Evolutionary conservation across 1,140 invertebrate genomes (phyloP), one percentile per base, ranked within the genome.

Genomic region (Argopecten irradians): DNA sequence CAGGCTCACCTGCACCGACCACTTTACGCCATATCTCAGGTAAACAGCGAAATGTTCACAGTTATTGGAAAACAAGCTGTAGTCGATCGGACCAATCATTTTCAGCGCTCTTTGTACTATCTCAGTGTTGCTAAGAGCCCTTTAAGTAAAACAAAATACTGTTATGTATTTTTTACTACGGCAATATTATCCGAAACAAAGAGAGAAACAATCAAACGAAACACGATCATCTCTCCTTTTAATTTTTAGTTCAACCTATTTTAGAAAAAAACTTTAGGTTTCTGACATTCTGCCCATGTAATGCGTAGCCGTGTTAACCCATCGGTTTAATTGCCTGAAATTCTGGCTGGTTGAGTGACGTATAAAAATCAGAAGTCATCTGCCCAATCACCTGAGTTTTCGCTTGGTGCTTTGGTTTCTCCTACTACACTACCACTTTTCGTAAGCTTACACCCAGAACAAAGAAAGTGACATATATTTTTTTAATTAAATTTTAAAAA

Each of bases 11-110:
- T 93, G 92, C 55, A 92, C 88, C 34, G 92, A 92, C 86, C 89
- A 87, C 14, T 87, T 89, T 16, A 88, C 34, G 3, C 90, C 92
- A 86, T 93, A 93, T 83, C 93, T 89, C 55, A 92, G 93, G 89
- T 86, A 92, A 32, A 90, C 89, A 34, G 91, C 92, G 88, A 93
- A 93, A 85, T 93, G 92, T 91, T 94, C 92, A 87, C 93, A 93
- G 85, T 94, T 94, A 0, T 91, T 85, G 82, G 83, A 90, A 2
- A 92, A 0, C 5, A 93, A 13, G 86, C 90, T 92, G 87, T 93
- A 94, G 8, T 90, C 89, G 28, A 90, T 87, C 28, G 91, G 43
- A 16, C 92, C 92, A 0, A 93, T 9, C 41, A 89, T 91, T 14
- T 22, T 82, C 9, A 87, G 3, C 5, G 92, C 92, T 28, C 87